Conservation (phyloP, 2,888 invertebrate genomes). For the Tiliacea aurago region DNA sequence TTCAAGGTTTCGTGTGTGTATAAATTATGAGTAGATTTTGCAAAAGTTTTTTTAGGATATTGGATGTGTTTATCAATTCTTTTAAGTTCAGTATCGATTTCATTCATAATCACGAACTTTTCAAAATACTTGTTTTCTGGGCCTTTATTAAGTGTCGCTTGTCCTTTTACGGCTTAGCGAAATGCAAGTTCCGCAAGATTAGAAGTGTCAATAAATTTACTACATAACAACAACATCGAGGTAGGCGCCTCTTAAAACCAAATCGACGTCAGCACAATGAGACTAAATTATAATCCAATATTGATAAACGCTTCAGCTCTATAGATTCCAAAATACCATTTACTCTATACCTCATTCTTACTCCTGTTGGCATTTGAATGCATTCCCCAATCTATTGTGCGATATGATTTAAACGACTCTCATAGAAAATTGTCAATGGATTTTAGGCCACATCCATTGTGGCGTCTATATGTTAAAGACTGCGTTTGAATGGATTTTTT, state of each 20-base stretch:
- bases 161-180: background rate
- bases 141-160: background rate
- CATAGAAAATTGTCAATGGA: conserved; percentile 65
- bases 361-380: conserved; percentile 64
- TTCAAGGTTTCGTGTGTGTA: conserved; percentile 37
- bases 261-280: conserved; percentile 18
- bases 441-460: conserved; percentile 62
- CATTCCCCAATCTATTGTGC: conserved; percentile 68
- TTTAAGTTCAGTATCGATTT: background rate
- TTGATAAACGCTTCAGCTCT: conserved; percentile 33
- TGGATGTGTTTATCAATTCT: conserved; percentile 4
- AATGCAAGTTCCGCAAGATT: background rate
- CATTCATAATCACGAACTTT: background rate
- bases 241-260: background rate
- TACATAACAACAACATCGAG: background rate
- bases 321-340: conserved; percentile 39
- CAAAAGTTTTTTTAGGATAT: conserved; percentile 26
- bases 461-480: conserved; percentile 41
- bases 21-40: conserved; percentile 43
- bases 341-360: conserved; percentile 44
- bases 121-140: background rate
- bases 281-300: conserved; percentile 47
- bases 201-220: background rate
- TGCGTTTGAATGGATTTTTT: conserved; percentile 49
- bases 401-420: conserved; percentile 67